phyloP scores from a whole-genome alignment of 30 jellyfish, hydroid and myxozoan genomes.

The Hydractinia symbiolongicarpus region DNA sequence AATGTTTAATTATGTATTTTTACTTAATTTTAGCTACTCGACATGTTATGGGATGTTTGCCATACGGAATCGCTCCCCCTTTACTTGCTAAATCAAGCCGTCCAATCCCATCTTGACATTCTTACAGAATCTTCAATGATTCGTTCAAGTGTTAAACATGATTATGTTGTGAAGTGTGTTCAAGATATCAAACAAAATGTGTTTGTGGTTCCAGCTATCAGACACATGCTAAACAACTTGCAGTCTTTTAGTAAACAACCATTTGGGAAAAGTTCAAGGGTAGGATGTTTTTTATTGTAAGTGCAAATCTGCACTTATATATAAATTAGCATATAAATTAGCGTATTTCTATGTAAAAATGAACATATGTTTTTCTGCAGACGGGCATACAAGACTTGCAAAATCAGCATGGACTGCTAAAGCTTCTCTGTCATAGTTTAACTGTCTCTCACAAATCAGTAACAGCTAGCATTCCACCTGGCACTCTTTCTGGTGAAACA shows the following conservation, averaged over 20 bases:
- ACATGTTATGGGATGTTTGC: constrained; percentile 59
- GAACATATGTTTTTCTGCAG: constrained; percentile 22
- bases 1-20: background rate
- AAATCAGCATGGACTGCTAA: constrained; percentile 70
- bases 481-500: constrained; percentile 69
- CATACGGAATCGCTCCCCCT: constrained; percentile 49
- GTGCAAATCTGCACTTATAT: background rate
- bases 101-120: constrained; percentile 90
- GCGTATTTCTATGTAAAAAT: background rate
- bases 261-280: constrained; percentile 68
- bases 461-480: constrained; percentile 35
- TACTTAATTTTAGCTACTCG: constrained; percentile 45
- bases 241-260: constrained; percentile 71
- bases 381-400: constrained; percentile 79
- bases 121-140: constrained; percentile 68
- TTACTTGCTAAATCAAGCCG: constrained; percentile 76
- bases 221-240: constrained; percentile 71
- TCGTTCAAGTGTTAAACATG: constrained; percentile 48
- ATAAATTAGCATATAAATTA: background rate
- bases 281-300: background rate
- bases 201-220: constrained; percentile 89
- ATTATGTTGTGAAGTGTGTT: constrained; percentile 71
- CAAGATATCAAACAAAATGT: constrained; percentile 58
- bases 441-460: constrained; percentile 64
- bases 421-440: constrained; percentile 67